Percentiles rank a stretch among this genome's conserved stretches.
Evolutionary conservation across 1,140 invertebrate genomes (phyloP).

Genomic region (Neodiprion lecontei): DNA sequence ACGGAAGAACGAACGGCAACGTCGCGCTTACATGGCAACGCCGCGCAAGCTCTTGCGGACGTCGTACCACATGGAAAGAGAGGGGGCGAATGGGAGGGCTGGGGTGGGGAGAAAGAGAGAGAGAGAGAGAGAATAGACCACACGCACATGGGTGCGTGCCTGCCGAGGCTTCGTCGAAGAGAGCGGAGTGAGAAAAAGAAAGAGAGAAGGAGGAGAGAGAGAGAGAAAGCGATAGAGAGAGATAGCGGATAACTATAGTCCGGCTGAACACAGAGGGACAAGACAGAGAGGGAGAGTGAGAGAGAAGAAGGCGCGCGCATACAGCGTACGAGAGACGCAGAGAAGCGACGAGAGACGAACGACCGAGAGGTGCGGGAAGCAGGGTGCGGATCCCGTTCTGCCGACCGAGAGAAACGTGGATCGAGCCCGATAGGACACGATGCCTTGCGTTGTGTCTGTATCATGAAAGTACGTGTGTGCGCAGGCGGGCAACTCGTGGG

Average conservation of each 20-base stretch:
- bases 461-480: neutral
- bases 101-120: no score
- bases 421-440: conserved; percentile 21
- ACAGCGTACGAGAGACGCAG: neutral
- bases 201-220: conserved; percentile 12
- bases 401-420: conserved; percentile 26
- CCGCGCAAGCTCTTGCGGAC: conserved; percentile 31
- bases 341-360: neutral
- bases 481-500: neutral
- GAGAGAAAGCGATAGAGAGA: conserved; percentile 27
- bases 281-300: conserved; percentile 21
- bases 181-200: neutral
- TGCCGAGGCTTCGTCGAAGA: conserved; percentile 18
- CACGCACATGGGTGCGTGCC: conserved; percentile 4
- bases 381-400: neutral
- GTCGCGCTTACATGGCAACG: conserved; percentile 22
- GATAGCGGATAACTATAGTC: conserved; percentile 30
- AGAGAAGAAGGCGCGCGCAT: conserved; percentile 11
- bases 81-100: conserved; percentile 15
- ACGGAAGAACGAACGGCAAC: neutral
- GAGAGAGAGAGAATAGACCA: no score
- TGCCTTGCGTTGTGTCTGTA: conserved; percentile 12
- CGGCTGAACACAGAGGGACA: conserved; percentile 26
- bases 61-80: conserved; percentile 26
- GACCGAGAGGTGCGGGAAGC: neutral